Percentiles rank a stretch among this genome's conserved stretches.
Evolutionary conservation across 2,888 invertebrate genomes (phyloP).

Genomic region (Lycocerus yunnanus): DNA sequence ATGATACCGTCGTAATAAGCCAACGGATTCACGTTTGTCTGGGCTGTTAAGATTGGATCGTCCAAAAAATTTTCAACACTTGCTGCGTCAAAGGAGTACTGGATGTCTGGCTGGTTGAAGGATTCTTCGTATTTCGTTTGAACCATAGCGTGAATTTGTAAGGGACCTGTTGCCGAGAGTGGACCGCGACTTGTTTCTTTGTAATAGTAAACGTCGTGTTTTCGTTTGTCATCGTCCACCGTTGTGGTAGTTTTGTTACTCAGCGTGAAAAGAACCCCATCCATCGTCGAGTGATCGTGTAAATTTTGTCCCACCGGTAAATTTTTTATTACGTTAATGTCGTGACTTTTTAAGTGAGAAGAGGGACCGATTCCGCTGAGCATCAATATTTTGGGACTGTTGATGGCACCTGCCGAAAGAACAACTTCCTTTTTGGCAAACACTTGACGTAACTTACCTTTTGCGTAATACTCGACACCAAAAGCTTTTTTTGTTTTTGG

Average conservation of each 20-base stretch:
- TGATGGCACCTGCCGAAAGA: conserved; percentile 63
- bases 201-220: conserved; percentile 57
- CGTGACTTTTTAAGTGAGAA: conserved; percentile 57
- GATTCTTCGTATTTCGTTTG: conserved; percentile 61
- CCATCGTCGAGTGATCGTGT: conserved; percentile 74
- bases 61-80: conserved; percentile 62
- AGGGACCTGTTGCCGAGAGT: conserved; percentile 59
- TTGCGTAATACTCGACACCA: conserved; percentile 59
- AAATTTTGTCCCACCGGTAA: conserved; percentile 74
- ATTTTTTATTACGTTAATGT: conserved; percentile 64
- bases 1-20: conserved; percentile 67
- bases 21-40: conserved; percentile 59
- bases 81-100: conserved; percentile 66
- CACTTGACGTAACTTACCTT: conserved; percentile 56
- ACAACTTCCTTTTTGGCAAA: conserved; percentile 66
- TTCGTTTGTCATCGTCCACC: conserved; percentile 52
- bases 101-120: conserved; percentile 65
- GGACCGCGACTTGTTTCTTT: conserved; percentile 58
- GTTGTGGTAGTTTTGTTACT: conserved; percentile 62
- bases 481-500: conserved; percentile 57
- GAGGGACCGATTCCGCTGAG: conserved; percentile 69
- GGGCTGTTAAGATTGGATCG: conserved; percentile 58
- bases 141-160: conserved; percentile 65
- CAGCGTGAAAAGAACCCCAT: conserved; percentile 61
- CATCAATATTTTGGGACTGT: conserved; percentile 68